Conservation (phyloP, 1,140 invertebrate genomes). For the Meloidogyne exigua region DNA sequence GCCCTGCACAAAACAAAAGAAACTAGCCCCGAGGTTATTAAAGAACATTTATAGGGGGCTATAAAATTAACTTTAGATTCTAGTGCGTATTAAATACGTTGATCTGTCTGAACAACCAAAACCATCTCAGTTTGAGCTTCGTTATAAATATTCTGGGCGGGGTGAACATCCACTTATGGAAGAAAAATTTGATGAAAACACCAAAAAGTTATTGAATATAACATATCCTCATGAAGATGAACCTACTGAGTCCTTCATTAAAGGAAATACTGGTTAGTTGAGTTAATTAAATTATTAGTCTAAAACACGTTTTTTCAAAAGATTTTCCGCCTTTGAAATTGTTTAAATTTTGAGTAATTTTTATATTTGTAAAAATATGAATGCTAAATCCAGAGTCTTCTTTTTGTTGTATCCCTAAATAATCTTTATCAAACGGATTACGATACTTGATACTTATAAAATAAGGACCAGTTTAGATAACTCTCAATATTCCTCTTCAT, state of each 20-base stretch:
- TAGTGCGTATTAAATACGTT: not conserved
- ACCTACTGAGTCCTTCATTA: not conserved
- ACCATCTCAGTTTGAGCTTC: not conserved
- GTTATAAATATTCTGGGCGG: not conserved
- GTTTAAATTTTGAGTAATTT: no score
- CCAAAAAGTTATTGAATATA: not conserved
- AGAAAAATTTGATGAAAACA: not conserved
- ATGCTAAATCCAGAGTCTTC: no score
- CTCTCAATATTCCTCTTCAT: not conserved
- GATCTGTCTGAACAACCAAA: not conserved
- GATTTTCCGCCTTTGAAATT: no score
- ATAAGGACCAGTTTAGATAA: no score
- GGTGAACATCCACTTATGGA: slow-evolving; percentile 1
- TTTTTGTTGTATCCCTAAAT: no score
- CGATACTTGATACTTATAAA: no score
- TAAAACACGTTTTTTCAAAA: no score
- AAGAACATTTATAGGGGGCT: no score
- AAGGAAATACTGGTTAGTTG: not conserved
- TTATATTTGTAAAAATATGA: no score
- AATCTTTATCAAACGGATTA: no score
- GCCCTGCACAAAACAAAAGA: not conserved
- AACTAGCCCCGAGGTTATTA: not conserved
- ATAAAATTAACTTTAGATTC: not conserved
- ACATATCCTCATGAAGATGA: not conserved
- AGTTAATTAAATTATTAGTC: no score